A percentile compares a stretch with the other conserved stretches of the same genome.
Conservation (phyloP, 2,888 invertebrate genomes). For the Brachyptera putata region DNA sequence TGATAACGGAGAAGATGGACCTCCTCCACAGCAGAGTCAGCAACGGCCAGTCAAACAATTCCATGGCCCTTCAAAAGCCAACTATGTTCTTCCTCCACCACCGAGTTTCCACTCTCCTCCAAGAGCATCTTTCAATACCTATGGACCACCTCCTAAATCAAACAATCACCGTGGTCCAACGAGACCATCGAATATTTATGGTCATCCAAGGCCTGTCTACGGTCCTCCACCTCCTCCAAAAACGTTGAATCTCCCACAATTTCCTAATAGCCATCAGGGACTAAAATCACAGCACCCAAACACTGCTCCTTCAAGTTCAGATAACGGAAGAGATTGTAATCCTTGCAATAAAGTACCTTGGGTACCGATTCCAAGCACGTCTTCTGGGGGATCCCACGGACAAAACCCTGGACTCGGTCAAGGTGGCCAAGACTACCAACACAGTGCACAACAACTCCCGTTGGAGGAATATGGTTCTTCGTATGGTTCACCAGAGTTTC, state of each 20-base stretch:
- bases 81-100: constrained; percentile 2
- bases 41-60: neutral
- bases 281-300: constrained; percentile 2
- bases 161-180: neutral
- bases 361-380: constrained; percentile 59
- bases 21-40: neutral
- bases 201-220: constrained; percentile 5
- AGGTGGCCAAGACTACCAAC: neutral
- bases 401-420: neutral
- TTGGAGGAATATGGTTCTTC: neutral
- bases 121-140: too few relatives aligned
- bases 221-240: constrained; percentile 15
- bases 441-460: neutral
- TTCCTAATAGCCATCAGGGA: neutral
- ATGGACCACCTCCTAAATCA: constrained; percentile 3
- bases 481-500: constrained; percentile 19
- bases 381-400: neutral
- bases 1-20: neutral
- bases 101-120: too few relatives aligned
- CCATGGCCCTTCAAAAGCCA: neutral
- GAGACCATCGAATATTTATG: neutral
- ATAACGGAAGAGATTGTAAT: constrained; percentile 59
- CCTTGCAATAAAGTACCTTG: constrained; percentile 77
- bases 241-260: neutral
- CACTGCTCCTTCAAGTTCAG: constrained; percentile 31